Evolutionary conservation across 2,797 vertebrate species (phyloP).

Genomic region (Echeneis naucrates): DNA sequence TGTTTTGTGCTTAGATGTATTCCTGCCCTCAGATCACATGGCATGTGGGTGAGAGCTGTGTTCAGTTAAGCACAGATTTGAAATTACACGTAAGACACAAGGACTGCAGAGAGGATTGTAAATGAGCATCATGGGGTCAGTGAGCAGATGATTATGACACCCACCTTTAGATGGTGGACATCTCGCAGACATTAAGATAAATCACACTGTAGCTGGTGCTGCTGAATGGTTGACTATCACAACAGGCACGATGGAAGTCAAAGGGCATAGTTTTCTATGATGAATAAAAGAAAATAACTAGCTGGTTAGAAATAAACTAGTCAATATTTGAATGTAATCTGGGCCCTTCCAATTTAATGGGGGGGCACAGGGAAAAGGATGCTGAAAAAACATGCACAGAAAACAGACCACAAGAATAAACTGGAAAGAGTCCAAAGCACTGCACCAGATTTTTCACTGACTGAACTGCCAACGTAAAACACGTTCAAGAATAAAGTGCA

Average conservation of each 20-base stretch:
- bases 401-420: constrained; percentile 48
- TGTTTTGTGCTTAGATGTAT: constrained; percentile 45
- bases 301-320: constrained; percentile 18
- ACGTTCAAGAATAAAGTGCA: constrained; percentile 51
- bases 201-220: constrained; percentile 69
- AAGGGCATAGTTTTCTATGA: constrained; percentile 4
- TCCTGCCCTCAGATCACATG: constrained; percentile 45
- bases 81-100: constrained; percentile 66
- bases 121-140: constrained; percentile 84
- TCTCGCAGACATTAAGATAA: constrained; percentile 84
- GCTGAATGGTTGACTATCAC: constrained; percentile 45
- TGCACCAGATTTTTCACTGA: constrained; percentile 50
- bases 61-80: constrained; percentile 71
- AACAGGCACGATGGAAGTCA: constrained; percentile 12
- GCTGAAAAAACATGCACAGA: constrained; percentile 32
- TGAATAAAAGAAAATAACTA: constrained; percentile 19
- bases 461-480: constrained; percentile 24
- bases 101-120: constrained; percentile 61
- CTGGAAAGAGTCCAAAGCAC: constrained; percentile 43
- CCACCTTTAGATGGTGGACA: constrained; percentile 80
- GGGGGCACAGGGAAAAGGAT: constrained; percentile 18
- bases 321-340: neutral
- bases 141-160: constrained; percentile 86
- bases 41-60: constrained; percentile 36
- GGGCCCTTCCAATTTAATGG: constrained; percentile 2